Evolutionary conservation across 2,888 invertebrate genomes (phyloP), one percentile per base, ranked within the genome.

Genomic region (Tachina fera): DNA sequence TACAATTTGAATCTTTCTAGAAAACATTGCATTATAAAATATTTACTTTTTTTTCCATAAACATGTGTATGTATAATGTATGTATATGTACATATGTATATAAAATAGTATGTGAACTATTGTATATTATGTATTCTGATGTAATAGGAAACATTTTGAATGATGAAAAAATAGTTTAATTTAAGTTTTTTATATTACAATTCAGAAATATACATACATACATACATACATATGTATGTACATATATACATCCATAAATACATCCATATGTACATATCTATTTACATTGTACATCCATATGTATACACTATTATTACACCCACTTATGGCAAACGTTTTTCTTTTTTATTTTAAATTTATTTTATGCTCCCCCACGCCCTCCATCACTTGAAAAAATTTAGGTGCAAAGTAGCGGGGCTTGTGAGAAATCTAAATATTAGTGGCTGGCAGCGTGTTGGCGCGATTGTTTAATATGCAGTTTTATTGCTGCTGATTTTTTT

Each of bases 111-210:
- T 16, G 16, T 41, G 16, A n/a, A n/a, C n/a, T n/a, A n/a, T n/a
- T n/a, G n/a, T n/a, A 4, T 60, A 41, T 9, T 11, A 58, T 19
- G 3, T 47, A 53, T 45, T 63, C 51, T 77, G 71, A 83, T 83
- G 77, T 65, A 77, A 83, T 77, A 60, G 58, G 45, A 83, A 83
- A 67, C 65, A 67, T 47, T 65, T 60, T 67, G 58, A 77, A 72
- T 76, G 65, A 76, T 71, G 9, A 41, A 70, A 56, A 61, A 75
- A 74, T 43, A 41, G 43, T 67, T 67, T 0, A 75, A 75, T 11
- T 47, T 51, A 14, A 22, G 31, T 65, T n/a, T 47, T 45, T 60
- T 19, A n/a, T 39, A 60, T 60, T n/a, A 60, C n/a, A 60, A 14
- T 6, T 31, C 3, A 31, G 5, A 31, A 6, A 49, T 14, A 49